Conservation (phyloP, 92 coral and sea anemone genomes). For the Phenganax marumi region DNA sequence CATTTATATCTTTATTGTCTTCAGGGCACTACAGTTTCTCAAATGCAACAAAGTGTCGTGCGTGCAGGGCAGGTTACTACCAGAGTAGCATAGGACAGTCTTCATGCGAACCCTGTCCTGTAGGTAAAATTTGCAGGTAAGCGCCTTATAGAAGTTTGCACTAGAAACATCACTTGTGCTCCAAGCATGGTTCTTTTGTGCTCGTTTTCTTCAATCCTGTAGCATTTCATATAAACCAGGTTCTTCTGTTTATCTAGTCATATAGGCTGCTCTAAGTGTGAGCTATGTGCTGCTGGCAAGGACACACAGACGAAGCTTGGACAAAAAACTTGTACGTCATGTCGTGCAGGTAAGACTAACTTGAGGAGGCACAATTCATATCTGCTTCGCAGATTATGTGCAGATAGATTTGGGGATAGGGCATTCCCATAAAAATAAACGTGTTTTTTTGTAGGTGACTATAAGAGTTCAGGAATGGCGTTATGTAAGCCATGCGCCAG, state of each 20-base stretch:
- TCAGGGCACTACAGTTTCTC: conserved; percentile 43
- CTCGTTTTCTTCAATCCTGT: background rate
- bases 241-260: conserved; percentile 45
- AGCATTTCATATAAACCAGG: background rate
- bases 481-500: conserved; percentile 47
- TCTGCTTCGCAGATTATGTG: too few species aligned
- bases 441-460: conserved; percentile 50
- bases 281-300: conserved; percentile 56
- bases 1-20: conserved; percentile 5
- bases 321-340: conserved; percentile 53
- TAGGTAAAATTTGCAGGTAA: conserved; percentile 63
- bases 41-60: conserved; percentile 40
- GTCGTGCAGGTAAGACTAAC: conserved; percentile 47
- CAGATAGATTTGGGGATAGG: too few species aligned
- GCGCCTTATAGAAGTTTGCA: background rate
- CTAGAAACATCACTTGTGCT: too few species aligned
- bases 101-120: conserved; percentile 58
- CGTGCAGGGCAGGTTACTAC: conserved; percentile 42
- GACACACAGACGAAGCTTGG: conserved; percentile 56
- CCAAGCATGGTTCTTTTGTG: too few species aligned
- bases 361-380: background rate
- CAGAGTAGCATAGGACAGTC: conserved; percentile 45
- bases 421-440: background rate
- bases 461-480: conserved; percentile 38
- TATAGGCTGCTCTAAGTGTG: conserved; percentile 55